Evolutionary conservation across 2,113 vertebrate species (phyloP).

Genomic region (Asarcornis scutulata): DNA sequence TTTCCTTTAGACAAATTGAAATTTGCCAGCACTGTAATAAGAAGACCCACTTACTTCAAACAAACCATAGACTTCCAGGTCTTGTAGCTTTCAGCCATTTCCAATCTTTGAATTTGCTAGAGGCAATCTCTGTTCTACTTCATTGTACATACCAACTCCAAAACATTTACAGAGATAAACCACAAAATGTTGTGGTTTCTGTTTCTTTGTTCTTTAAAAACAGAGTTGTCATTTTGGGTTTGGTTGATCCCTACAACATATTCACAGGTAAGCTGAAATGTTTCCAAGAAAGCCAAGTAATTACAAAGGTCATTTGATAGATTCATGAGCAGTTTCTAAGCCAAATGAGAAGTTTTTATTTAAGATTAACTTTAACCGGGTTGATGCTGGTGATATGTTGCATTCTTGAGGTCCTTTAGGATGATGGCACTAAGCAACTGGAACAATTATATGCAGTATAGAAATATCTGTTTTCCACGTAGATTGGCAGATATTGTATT

Average conservation of each 20-base stretch:
- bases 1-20: slow-evolving; percentile 30
- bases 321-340: slow-evolving; percentile 1
- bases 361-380: slow-evolving; percentile 11
- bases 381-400: not conserved
- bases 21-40: slow-evolving; percentile 15
- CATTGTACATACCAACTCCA: not conserved
- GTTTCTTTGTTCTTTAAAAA: not conserved
- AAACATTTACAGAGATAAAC: not conserved
- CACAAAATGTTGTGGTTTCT: not conserved
- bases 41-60: slow-evolving; percentile 8
- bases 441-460: slow-evolving; percentile 18
- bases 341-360: slow-evolving; percentile 12
- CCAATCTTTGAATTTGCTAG: not conserved
- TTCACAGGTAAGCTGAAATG: not conserved
- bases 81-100: not conserved
- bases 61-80: not conserved
- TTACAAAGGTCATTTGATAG: not conserved
- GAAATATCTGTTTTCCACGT: slow-evolving; percentile 41
- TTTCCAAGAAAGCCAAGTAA: not conserved
- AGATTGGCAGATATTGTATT: slow-evolving; percentile 28
- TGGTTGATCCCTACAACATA: not conserved
- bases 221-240: not conserved
- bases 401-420: slow-evolving; percentile 23
- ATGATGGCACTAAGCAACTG: slow-evolving; percentile 16
- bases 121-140: not conserved